A percentile compares a stretch with the other conserved stretches of the same genome.
Conservation (phyloP, 37 sponge, comb jelly and placozoan species). For the Aphrocallistes beatrix region DNA sequence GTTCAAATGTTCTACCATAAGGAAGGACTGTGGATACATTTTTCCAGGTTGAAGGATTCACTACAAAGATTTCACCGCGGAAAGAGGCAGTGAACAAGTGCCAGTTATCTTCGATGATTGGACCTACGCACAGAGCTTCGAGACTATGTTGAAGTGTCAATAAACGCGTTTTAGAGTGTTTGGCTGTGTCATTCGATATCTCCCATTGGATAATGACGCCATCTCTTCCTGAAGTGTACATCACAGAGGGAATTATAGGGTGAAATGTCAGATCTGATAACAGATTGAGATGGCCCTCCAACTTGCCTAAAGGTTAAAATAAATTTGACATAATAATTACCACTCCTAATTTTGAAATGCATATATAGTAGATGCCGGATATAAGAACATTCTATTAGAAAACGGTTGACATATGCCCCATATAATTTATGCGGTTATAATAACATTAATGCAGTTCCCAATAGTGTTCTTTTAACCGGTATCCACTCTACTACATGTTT, state of each 20-base stretch:
- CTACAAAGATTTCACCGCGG: constrained; percentile 15
- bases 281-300: constrained; percentile 17
- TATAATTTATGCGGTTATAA: too few relatives aligned
- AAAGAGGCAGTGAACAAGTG: background rate
- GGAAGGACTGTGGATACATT: background rate
- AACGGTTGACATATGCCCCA: too few relatives aligned
- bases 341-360: too few relatives aligned
- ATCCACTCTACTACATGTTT: too few relatives aligned
- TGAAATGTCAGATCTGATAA: background rate
- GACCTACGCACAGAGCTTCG: background rate
- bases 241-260: background rate
- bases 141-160: constrained; percentile 8
- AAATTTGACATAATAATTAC: too few relatives aligned
- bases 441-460: too few relatives aligned
- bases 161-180: background rate
- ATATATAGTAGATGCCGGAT: too few relatives aligned
- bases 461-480: too few relatives aligned
- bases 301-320: background rate
- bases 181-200: background rate
- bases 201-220: constrained; percentile 7
- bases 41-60: background rate
- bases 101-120: background rate
- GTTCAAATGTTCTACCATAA: constrained; percentile 6
- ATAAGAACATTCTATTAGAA: too few relatives aligned
- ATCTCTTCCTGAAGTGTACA: background rate